Base-by-base conservation (phyloP, 1,140 invertebrate genomes). In the Heterodera carotae region DNA sequence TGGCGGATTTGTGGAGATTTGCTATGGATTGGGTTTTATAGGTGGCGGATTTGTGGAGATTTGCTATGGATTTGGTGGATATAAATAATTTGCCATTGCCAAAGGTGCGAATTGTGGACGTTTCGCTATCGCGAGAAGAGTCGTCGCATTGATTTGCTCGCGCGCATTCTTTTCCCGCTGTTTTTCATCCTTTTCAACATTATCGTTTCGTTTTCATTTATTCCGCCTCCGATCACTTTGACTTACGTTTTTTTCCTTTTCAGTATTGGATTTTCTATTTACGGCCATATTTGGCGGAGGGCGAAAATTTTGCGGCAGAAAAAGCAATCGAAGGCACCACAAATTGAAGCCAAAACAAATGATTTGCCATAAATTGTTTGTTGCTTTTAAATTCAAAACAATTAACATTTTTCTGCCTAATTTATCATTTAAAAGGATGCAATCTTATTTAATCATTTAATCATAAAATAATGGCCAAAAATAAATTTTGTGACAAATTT, bases 191-290 rank as follows among this genome's bases (percentile, higher is more conserved):
- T 87, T 27, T 85, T 85, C 71, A 85, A 85, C 71, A 69, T 86
- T 67, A 85, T 82, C 56, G 84, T 85, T 67, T 71, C 81, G 6
- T 18, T 59, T 25, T 22, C 29, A 27, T n/a, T 7, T 15, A 76
- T 70, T 73, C 53, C 25, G 34, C n/a, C n/a, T 25, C 22, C 39
- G 27, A 22, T 34, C 43, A 64, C 34, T 69, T 15, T 76, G 8
- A 6, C 10, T 39, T 39, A 39, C 4, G 36, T 10, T 10, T 39
- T 39, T 39, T 31, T 71, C 48, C 25, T 18, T 81, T 84, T 87
- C 79, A 87, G 85, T 85, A 85, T 64, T 85, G 84, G 85, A 78
- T 60, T 15, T 70, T 64, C 15, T 85, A 87, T 72, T 68, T 85
- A 27, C 34, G 72, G 36, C 84, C 84, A 1, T 85, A 85, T 76